phyloP scores from a whole-genome alignment of 2,888 invertebrate species.

The Busseola fusca region DNA sequence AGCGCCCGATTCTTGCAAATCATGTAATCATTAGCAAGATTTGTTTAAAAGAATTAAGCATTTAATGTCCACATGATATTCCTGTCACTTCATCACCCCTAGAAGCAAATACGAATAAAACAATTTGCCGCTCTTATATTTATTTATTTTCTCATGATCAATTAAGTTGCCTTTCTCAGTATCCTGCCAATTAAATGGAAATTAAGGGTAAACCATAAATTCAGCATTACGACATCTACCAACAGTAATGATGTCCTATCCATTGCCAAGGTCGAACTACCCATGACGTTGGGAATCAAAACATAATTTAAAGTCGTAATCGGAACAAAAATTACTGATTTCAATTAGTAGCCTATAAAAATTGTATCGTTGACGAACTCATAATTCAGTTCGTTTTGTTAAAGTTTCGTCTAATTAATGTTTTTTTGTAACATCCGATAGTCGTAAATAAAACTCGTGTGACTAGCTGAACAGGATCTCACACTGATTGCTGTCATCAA shows the following conservation, averaged over 20 bases:
- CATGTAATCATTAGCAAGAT: too few relatives aligned
- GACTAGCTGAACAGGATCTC: conserved; percentile 43
- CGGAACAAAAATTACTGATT: conserved; percentile 16
- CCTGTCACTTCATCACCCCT: conserved; percentile 7
- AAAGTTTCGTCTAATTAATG: conserved; percentile 33
- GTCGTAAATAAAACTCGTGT: conserved; percentile 55
- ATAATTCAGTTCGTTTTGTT: conserved; percentile 33
- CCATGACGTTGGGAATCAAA: conserved; percentile 28
- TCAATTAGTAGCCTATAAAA: conserved; percentile 27
- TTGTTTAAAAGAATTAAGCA: too few relatives aligned
- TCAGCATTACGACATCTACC: neutral
- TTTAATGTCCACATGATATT: conserved; percentile 1
- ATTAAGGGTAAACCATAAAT: conserved; percentile 35
- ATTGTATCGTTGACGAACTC: conserved; percentile 21
- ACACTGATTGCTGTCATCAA: conserved; percentile 41
- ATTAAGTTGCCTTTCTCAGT: conserved; percentile 11
- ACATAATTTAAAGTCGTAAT: conserved; percentile 29
- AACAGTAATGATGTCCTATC: conserved; percentile 17
- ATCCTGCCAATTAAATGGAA: conserved; percentile 25
- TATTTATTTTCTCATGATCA: too few relatives aligned
- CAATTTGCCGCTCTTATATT: conserved; percentile 26
- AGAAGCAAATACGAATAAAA: conserved; percentile 1
- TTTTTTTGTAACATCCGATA: conserved; percentile 49
- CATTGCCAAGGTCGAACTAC: conserved; percentile 22
- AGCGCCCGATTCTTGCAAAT: too few relatives aligned